Percentiles rank a stretch among this genome's conserved stretches.
Conservation (phyloP, 2,113 vertebrate species). For the Zapus hudsonius region DNA sequence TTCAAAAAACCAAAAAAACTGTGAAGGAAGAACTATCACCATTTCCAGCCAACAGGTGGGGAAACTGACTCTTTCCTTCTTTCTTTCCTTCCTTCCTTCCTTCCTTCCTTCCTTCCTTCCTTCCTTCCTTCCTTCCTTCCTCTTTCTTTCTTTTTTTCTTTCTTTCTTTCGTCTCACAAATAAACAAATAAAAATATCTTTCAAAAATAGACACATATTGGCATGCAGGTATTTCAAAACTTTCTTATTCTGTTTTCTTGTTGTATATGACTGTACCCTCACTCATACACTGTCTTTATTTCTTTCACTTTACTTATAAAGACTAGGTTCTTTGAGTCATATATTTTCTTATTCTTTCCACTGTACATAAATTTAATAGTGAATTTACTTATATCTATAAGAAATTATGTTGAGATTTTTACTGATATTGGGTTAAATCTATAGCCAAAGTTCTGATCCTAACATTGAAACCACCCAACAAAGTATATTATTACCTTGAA, state of each 20-base stretch:
- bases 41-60: not conserved
- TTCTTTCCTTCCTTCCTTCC: too few species aligned
- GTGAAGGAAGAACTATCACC: not conserved
- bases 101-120: too few species aligned
- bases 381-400: not conserved
- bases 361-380: not conserved
- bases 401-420: slow-evolving; percentile 7
- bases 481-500: not conserved
- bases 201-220: not conserved
- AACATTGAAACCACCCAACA: not conserved
- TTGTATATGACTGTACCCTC: not conserved
- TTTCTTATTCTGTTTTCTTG: not conserved
- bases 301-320: slow-evolving; percentile 12
- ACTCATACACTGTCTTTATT: not conserved
- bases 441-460: not conserved
- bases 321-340: not conserved
- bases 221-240: not conserved
- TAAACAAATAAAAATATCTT: too few species aligned
- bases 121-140: too few species aligned
- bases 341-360: not conserved
- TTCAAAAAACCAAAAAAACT: too few species aligned
- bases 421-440: not conserved
- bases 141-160: not conserved
- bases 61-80: too few species aligned
- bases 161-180: too few species aligned